These are phyloP conservation scores for Okapia johnstoni DNA, from an alignment of 2,113 vertebrate genomes.

Conservation along the genomic window DNA sequence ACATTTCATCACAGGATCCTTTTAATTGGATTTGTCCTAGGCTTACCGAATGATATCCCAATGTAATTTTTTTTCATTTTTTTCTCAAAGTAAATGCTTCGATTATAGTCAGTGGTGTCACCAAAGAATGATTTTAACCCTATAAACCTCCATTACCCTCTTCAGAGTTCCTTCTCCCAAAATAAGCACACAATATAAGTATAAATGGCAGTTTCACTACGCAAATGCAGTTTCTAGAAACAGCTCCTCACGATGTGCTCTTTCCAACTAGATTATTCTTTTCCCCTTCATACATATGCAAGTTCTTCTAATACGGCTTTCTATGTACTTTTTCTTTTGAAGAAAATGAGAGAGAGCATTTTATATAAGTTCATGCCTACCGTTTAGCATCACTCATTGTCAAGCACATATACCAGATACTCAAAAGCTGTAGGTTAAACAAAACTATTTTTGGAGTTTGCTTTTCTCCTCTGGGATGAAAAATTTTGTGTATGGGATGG, in stretches of 20 bases:
- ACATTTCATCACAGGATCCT: not conserved
- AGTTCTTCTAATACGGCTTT: not conserved
- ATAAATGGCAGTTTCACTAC: not conserved
- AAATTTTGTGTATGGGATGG: not conserved
- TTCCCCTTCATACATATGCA: not conserved
- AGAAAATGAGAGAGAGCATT: not conserved
- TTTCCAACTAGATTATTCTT: not conserved
- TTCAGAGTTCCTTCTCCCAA: not conserved
- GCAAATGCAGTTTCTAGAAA: not conserved
- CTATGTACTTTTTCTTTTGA: not conserved
- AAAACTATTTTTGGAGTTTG: not conserved
- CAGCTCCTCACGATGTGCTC: rapidly evolving
- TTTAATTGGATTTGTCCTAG: not conserved
- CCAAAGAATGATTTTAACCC: not conserved
- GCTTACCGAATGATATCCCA: not conserved
- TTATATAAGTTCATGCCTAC: not conserved
- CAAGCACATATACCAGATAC: not conserved
- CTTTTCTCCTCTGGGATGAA: not conserved
- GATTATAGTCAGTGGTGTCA: not conserved
- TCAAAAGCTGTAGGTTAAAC: not conserved
- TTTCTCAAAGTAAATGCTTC: not conserved
- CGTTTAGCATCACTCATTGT: not conserved
- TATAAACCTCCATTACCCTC: not conserved
- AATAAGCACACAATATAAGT: not conserved
- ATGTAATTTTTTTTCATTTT: not conserved